phyloP scores from a whole-genome alignment of 2,797 vertebrate genomes.

The Periparus ater region DNA sequence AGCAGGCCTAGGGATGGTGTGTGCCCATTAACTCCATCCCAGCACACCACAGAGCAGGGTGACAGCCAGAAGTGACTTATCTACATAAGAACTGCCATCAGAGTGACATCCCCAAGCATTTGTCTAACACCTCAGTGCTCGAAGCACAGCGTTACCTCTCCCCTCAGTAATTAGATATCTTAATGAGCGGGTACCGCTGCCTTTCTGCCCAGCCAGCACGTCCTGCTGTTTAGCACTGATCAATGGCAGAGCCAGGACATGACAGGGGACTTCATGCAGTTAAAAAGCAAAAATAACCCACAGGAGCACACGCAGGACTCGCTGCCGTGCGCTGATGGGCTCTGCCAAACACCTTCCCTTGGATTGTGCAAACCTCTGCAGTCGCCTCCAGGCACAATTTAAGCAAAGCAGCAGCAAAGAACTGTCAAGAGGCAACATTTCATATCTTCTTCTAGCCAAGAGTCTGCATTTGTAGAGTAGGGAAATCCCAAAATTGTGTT shows the following conservation, averaged over 20 bases:
- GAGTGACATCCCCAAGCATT: not conserved
- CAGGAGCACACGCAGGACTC: not conserved
- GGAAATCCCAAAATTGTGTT: not conserved
- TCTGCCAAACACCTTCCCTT: not conserved
- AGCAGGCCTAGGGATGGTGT: not conserved
- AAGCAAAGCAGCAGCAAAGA: not conserved
- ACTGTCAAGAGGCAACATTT: not conserved
- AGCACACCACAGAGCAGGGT: not conserved
- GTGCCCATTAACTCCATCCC: not conserved
- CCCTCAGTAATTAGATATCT: not conserved
- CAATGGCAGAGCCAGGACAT: not conserved
- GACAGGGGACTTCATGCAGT: not conserved
- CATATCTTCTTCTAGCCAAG: not conserved
- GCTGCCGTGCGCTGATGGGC: rapidly evolving
- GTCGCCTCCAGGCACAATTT: not conserved
- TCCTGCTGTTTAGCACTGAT: not conserved
- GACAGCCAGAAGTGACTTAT: conserved; percentile 31
- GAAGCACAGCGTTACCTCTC: not conserved
- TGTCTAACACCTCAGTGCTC: not conserved
- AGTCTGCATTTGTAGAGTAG: not conserved
- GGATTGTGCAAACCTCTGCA: not conserved
- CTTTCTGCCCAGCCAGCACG: not conserved
- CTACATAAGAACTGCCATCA: not conserved
- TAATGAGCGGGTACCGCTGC: not conserved
- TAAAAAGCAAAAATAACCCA: conserved; percentile 23